These are phyloP conservation scores for Chydorus sphaericus DNA, from an alignment of 2,888 invertebrate genomes.

Conservation along the genomic window DNA sequence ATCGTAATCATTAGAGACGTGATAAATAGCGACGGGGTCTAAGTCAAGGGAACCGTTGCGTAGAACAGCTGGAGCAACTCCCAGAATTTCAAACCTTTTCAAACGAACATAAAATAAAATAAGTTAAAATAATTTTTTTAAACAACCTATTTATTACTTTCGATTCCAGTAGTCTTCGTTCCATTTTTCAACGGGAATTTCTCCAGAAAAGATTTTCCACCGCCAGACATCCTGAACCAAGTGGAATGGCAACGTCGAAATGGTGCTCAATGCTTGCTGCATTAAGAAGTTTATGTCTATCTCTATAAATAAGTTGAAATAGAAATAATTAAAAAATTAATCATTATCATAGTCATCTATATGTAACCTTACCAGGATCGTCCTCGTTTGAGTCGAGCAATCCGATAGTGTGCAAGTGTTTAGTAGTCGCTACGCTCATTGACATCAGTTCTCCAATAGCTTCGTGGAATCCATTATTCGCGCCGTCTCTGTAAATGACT, in stretches of 20 bases:
- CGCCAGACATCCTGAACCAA: conserved; percentile 27
- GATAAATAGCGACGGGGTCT: conserved; percentile 23
- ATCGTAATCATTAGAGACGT: conserved; percentile 23
- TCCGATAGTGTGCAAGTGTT: conserved; percentile 28
- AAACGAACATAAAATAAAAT: too few species aligned
- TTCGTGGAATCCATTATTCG: conserved; percentile 29
- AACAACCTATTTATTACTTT: background rate
- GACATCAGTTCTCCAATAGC: conserved; percentile 29
- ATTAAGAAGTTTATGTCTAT: conserved; percentile 28
- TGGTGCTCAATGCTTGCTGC: conserved; percentile 24
- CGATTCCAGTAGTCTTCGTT: conserved; percentile 26
- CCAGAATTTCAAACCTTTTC: conserved; percentile 18
- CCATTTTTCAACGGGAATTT: conserved; percentile 22
- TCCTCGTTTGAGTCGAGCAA: conserved; percentile 24
- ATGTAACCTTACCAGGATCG: conserved; percentile 11
- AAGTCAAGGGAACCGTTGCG: conserved; percentile 20
- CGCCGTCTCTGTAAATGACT: conserved; percentile 21
- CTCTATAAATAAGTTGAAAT: too few species aligned
- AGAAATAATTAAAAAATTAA: background rate
- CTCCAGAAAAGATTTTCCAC: conserved; percentile 25
- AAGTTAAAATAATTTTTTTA: too few species aligned
- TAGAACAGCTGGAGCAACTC: conserved; percentile 22
- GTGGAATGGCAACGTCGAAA: conserved; percentile 28
- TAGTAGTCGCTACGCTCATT: conserved; percentile 29
- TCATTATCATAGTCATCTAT: too few species aligned